phyloP scores from a whole-genome alignment of 2,113 vertebrate genomes.

The Paedocypris sp. region DNA sequence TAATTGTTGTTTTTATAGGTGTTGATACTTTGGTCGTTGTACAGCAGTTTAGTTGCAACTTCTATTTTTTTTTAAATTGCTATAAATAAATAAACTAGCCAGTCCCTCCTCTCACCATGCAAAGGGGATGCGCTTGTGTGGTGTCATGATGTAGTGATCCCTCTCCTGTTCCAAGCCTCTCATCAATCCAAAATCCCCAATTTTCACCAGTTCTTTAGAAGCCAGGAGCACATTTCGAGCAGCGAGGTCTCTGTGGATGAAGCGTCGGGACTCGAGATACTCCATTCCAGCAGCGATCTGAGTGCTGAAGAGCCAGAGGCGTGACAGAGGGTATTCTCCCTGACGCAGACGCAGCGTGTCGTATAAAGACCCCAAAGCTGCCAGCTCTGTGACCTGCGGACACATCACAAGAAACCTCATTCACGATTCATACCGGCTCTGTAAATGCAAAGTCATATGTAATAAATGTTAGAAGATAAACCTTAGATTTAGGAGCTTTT shows the following conservation, averaged over 20 bases:
- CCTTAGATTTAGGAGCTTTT: no score
- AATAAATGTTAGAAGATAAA: no score
- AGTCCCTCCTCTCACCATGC: constrained; percentile 69
- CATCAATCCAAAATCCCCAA: constrained; percentile 81
- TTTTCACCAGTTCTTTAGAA: constrained; percentile 65
- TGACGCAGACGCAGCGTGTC: constrained; percentile 60
- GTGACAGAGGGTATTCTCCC: constrained; percentile 57
- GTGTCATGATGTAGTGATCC: constrained; percentile 76
- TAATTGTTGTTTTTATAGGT: no score
- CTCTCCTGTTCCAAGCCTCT: constrained; percentile 56
- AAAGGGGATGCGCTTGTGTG: constrained; percentile 73
- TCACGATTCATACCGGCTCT: background rate
- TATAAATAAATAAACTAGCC: no score
- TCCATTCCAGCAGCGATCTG: constrained; percentile 77
- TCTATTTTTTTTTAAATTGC: no score
- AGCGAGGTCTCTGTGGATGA: constrained; percentile 78
- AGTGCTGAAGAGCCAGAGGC: constrained; percentile 69
- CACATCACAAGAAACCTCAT: background rate
- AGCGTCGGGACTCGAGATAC: constrained; percentile 67
- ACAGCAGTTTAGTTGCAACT: no score
- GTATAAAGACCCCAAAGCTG: constrained; percentile 67
- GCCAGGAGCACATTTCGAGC: constrained; percentile 74
- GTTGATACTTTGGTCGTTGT: no score
- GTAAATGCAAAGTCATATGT: no score
- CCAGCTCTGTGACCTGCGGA: constrained; percentile 75